Percentiles rank a stretch among this genome's conserved stretches.
These are phyloP conservation scores for Xiphorhynchus elegans DNA, from an alignment of 2,113 vertebrate genomes.

Conservation along the genomic window DNA sequence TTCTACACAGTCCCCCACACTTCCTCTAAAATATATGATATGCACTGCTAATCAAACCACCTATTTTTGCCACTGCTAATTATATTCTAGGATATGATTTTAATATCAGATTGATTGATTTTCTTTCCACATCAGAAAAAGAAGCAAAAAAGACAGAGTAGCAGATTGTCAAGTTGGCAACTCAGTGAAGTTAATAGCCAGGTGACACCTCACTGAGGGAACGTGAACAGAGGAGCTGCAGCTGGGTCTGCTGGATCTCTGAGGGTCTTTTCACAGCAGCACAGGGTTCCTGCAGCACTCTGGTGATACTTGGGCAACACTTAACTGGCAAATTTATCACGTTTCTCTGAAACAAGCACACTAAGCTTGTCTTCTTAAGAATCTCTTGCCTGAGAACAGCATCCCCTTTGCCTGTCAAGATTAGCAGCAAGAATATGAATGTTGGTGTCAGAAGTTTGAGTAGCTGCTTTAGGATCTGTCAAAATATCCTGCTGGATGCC, in stretches of 20 bases:
- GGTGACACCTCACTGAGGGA: not conserved
- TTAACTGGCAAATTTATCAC: not conserved
- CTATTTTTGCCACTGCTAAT: not conserved
- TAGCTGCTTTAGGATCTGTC: slow-evolving; percentile 28
- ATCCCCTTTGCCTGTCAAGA: slow-evolving; percentile 33
- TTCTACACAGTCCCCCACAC: not conserved
- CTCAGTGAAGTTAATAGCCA: not conserved
- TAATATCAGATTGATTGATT: not conserved
- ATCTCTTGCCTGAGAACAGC: slow-evolving; percentile 5
- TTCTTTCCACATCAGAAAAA: not conserved
- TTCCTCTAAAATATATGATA: not conserved
- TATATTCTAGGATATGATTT: not conserved
- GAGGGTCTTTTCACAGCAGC: not conserved
- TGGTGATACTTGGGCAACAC: not conserved
- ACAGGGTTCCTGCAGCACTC: accelerated
- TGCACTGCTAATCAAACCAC: not conserved
- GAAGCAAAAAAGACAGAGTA: not conserved
- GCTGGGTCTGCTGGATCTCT: not conserved
- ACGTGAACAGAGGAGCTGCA: not conserved
- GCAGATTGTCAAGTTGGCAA: not conserved
- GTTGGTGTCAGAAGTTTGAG: slow-evolving; percentile 48
- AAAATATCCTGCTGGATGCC: slow-evolving; percentile 24
- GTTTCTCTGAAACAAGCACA: slow-evolving; percentile 2
- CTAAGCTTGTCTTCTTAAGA: slow-evolving; percentile 3
- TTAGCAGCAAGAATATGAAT: not conserved